Evolutionary conservation across 2,888 invertebrate species (phyloP).

Genomic region (Caenorhabditis sp.): DNA sequence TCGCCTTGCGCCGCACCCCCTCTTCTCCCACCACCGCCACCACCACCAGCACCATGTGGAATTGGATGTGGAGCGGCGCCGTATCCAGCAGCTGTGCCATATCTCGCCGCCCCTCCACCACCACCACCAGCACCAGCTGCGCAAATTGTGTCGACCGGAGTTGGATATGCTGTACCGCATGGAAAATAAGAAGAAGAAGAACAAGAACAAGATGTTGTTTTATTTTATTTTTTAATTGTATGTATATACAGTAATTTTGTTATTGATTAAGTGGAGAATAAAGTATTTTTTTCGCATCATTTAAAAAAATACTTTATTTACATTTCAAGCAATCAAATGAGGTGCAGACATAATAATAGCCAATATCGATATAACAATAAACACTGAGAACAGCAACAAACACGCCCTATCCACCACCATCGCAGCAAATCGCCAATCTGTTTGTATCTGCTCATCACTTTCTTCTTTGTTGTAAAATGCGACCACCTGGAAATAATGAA

Average conservation of each 20-base stretch:
- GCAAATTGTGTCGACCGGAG: not conserved
- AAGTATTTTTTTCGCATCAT: too few relatives aligned
- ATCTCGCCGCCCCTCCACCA: not conserved
- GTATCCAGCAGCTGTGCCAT: not conserved
- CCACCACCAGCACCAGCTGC: not conserved
- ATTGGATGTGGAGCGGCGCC: slow-evolving; percentile 37
- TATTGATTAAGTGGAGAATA: too few relatives aligned
- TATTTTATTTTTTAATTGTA: too few relatives aligned
- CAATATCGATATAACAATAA: slow-evolving; percentile 55
- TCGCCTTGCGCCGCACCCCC: slow-evolving; percentile 40
- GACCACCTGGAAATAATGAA: slow-evolving; percentile 39
- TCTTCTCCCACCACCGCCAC: slow-evolving; percentile 17
- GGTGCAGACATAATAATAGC: slow-evolving; percentile 61
- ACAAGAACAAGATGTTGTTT: too few relatives aligned
- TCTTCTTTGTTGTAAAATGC: slow-evolving; percentile 55
- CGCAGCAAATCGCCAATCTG: slow-evolving; percentile 64
- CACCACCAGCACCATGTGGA: slow-evolving; percentile 35
- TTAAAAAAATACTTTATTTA: too few relatives aligned
- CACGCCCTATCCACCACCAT: slow-evolving; percentile 60
- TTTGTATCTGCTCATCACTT: slow-evolving; percentile 50
- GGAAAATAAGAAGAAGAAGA: not conserved
- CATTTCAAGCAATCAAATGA: slow-evolving; percentile 53
- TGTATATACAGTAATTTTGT: too few relatives aligned
- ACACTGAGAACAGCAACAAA: slow-evolving; percentile 56
- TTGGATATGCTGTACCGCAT: not conserved